Percentiles rank a stretch among this genome's conserved stretches.
Evolutionary conservation across 2,113 vertebrate species (phyloP).

Genomic region (Tiliqua scincoides): DNA sequence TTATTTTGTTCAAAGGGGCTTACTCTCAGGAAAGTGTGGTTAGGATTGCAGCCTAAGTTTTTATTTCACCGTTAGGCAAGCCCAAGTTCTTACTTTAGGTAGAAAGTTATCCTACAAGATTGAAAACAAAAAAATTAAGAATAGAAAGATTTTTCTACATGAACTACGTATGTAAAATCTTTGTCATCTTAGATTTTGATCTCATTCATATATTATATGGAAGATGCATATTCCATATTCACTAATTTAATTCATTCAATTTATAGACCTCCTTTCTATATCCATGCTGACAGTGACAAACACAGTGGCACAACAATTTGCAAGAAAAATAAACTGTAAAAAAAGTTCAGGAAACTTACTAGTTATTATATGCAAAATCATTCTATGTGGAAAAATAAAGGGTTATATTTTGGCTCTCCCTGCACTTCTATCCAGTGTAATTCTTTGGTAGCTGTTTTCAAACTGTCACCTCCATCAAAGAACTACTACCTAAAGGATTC

Average conservation of each 20-base stretch:
- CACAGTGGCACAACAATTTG: neutral
- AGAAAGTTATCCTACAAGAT: neutral
- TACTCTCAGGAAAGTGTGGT: too few relatives aligned
- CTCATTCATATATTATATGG: slow-evolving; percentile 42
- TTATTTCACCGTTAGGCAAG: neutral
- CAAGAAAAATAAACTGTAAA: neutral
- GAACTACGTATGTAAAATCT: slow-evolving; percentile 45
- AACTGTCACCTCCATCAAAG: neutral
- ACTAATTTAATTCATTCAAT: neutral
- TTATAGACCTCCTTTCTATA: neutral
- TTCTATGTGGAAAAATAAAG: neutral
- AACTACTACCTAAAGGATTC: neutral
- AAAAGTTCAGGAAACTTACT: neutral
- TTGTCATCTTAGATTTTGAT: slow-evolving; percentile 32
- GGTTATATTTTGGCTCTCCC: neutral
- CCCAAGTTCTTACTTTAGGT: neutral
- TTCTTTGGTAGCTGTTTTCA: neutral
- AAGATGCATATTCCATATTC: slow-evolving; percentile 60
- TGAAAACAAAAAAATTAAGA: neutral
- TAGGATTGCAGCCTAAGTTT: too few relatives aligned
- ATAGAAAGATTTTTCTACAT: neutral
- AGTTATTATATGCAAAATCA: neutral
- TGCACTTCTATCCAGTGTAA: neutral
- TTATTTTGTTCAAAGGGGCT: too few relatives aligned
- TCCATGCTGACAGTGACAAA: neutral